A percentile compares a stretch with the other conserved stretches of the same genome.
Evolutionary conservation across 2,888 invertebrate species (phyloP).

Genomic region (Eilema sororculum): DNA sequence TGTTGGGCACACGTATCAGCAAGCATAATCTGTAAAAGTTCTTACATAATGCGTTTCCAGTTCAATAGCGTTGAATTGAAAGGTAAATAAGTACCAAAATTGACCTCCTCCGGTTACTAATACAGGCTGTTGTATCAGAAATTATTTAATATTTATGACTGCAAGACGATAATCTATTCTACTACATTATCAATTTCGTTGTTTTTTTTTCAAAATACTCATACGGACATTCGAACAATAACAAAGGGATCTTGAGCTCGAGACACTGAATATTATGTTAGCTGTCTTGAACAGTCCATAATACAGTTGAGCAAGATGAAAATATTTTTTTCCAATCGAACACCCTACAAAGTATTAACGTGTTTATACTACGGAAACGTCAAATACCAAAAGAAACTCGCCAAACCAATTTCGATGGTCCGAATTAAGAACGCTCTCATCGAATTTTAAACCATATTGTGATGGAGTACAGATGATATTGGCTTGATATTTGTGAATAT

Average conservation of each 20-base stretch:
- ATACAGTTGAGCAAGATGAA: constrained; percentile 25
- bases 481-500: constrained; percentile 30
- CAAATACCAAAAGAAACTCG: constrained; percentile 62
- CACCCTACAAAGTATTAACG: constrained; percentile 36
- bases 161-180: no score
- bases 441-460: constrained; percentile 27
- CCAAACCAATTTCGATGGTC: constrained; percentile 45
- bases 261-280: neutral
- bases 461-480: constrained; percentile 40
- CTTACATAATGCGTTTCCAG: no score
- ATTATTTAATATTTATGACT: no score
- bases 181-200: no score
- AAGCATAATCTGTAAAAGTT: no score
- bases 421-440: constrained; percentile 31
- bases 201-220: no score
- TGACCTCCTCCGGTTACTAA: no score
- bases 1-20: no score
- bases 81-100: no score
- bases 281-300: neutral
- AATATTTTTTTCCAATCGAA: constrained; percentile 25
- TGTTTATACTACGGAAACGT: constrained; percentile 53
- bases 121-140: no score
- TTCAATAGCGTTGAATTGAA: no score
- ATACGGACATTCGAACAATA: neutral
- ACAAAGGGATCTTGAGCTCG: neutral